phyloP scores from a whole-genome alignment of 2,797 vertebrate genomes.

The Channallabes apus region DNA sequence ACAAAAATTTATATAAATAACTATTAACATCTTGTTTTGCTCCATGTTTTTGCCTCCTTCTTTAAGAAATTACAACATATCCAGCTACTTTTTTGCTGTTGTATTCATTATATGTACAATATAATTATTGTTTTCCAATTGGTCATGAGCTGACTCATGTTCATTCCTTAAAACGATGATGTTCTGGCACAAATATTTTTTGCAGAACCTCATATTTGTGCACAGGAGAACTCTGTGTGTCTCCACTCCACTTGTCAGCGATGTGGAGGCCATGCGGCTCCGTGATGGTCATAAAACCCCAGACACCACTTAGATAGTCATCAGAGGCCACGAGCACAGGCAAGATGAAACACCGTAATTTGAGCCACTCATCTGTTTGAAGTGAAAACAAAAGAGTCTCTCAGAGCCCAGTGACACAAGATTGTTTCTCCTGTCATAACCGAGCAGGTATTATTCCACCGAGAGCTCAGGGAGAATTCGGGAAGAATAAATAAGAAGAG shows the following conservation, averaged over 20 bases:
- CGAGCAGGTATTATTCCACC: slow-evolving; percentile 44
- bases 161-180: background rate
- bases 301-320: slow-evolving; percentile 54
- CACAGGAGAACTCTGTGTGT: slow-evolving; percentile 3
- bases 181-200: background rate
- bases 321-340: slow-evolving; percentile 35
- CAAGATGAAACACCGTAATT: slow-evolving; percentile 51
- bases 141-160: background rate
- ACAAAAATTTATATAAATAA: background rate
- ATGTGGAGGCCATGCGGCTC: slow-evolving; percentile 31
- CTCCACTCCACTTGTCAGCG: slow-evolving; percentile 16
- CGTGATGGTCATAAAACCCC: slow-evolving; percentile 39
- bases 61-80: background rate
- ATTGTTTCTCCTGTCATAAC: slow-evolving; percentile 49
- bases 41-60: background rate
- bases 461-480: background rate
- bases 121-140: background rate
- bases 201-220: slow-evolving; percentile 3
- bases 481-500: slow-evolving; percentile 6
- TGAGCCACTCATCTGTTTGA: slow-evolving; percentile 52
- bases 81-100: background rate
- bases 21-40: background rate
- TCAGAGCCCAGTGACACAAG: slow-evolving; percentile 36
- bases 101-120: background rate
- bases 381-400: slow-evolving; percentile 50